A percentile compares a stretch with the other conserved stretches of the same genome.
These are phyloP conservation scores for Erynnis tages DNA, from an alignment of 2,888 invertebrate species.

Conservation along the genomic window DNA sequence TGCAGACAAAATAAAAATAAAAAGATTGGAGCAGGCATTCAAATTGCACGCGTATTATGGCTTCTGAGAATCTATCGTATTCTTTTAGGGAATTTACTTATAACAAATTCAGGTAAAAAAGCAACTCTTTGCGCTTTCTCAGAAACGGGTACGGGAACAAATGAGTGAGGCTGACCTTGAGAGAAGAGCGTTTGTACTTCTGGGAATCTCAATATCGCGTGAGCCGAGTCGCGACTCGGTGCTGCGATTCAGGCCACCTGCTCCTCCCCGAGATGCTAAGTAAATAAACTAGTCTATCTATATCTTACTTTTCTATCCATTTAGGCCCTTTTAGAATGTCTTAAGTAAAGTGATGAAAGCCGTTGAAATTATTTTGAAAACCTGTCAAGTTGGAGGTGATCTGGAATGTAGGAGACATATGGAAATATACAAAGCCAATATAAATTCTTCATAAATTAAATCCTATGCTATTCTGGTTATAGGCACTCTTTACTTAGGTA, in stretches of 20 bases:
- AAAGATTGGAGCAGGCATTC: not conserved
- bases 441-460: too few relatives aligned
- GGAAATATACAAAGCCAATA: too few relatives aligned
- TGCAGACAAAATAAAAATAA: not conserved
- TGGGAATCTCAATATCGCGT: slow-evolving; percentile 65
- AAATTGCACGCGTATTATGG: not conserved
- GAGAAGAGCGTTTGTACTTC: slow-evolving; percentile 65
- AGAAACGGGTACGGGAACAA: slow-evolving; percentile 61
- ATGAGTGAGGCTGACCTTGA: slow-evolving; percentile 71
- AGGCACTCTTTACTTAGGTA: too few relatives aligned
- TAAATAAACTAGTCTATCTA: slow-evolving; percentile 32
- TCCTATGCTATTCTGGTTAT: too few relatives aligned
- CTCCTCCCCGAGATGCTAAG: slow-evolving; percentile 66
- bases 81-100: too few relatives aligned
- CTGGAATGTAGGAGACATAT: too few relatives aligned
- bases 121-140: slow-evolving; percentile 13
- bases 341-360: too few relatives aligned
- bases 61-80: not conserved
- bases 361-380: too few relatives aligned
- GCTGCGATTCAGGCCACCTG: slow-evolving; percentile 58
- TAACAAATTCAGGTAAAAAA: not conserved
- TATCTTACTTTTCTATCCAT: too few relatives aligned
- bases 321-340: too few relatives aligned
- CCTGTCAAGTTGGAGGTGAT: too few relatives aligned
- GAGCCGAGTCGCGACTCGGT: slow-evolving; percentile 71